Conservation (phyloP, 2,113 vertebrate genomes). For the Oceanites oceanicus region DNA sequence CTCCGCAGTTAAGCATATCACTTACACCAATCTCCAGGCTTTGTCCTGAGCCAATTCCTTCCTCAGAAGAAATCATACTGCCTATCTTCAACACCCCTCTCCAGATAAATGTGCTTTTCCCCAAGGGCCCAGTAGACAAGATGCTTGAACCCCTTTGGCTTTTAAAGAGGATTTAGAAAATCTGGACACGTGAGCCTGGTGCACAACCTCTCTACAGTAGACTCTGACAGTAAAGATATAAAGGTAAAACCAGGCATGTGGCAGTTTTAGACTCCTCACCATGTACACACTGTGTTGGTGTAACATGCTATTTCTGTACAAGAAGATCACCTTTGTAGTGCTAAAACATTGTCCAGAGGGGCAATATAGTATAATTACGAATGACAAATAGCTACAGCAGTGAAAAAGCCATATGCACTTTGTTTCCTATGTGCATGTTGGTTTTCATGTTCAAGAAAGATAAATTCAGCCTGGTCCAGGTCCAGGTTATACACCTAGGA, state of each 20-base stretch:
- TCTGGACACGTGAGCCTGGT: neutral
- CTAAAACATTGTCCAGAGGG: neutral
- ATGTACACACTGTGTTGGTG: fast-evolving
- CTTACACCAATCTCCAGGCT: neutral
- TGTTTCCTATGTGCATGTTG: neutral
- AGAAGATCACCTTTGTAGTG: neutral
- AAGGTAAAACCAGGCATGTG: neutral
- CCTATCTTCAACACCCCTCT: neutral
- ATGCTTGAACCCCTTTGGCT: neutral
- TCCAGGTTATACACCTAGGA: neutral
- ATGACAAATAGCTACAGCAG: neutral
- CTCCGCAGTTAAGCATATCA: neutral
- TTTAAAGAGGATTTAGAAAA: neutral
- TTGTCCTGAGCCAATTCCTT: neutral
- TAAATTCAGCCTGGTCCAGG: neutral
- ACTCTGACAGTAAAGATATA: neutral
- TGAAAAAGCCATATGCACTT: neutral
- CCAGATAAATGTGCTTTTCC: neutral
- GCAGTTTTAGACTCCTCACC: neutral
- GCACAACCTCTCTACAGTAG: neutral
- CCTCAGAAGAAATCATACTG: neutral
- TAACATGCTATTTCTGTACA: neutral
- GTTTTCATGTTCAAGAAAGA: neutral
- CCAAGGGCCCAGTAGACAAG: neutral
- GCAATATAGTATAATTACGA: neutral